These are phyloP conservation scores for Tauraco erythrolophus DNA, from an alignment of 2,113 vertebrate genomes.

Conservation along the genomic window DNA sequence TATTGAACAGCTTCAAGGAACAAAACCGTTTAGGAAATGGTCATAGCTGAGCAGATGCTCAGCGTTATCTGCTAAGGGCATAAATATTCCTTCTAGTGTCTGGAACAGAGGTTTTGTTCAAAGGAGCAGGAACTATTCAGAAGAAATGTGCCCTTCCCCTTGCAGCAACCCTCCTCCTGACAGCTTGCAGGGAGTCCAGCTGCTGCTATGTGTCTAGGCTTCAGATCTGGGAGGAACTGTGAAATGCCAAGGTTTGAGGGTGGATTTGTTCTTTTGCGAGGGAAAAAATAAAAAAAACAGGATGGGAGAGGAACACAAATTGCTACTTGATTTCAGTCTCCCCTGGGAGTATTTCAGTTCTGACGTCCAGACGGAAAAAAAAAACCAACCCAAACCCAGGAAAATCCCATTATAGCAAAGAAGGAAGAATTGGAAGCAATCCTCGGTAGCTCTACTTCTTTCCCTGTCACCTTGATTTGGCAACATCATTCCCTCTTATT, in stretches of 20 bases:
- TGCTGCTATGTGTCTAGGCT: slow-evolving; percentile 15
- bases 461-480: background rate
- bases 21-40: background rate
- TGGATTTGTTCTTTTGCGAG: slow-evolving; percentile 34
- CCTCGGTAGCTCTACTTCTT: background rate
- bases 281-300: slow-evolving; percentile 48
- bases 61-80: background rate
- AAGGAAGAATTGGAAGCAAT: background rate
- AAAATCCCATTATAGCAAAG: background rate
- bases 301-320: slow-evolving; percentile 13
- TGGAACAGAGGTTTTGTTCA: slow-evolving; percentile 11
- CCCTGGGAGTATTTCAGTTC: slow-evolving; percentile 14
- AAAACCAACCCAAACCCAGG: background rate
- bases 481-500: background rate
- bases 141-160: slow-evolving; percentile 15
- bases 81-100: background rate
- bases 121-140: slow-evolving; percentile 1
- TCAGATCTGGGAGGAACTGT: slow-evolving; percentile 8
- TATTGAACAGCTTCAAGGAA: background rate
- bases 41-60: slow-evolving; percentile 2
- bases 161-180: background rate
- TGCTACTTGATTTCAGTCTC: slow-evolving; percentile 38
- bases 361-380: background rate
- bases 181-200: background rate
- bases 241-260: slow-evolving; percentile 10